A percentile compares a stretch with the other conserved stretches of the same genome.
phyloP scores from a whole-genome alignment of 2,888 invertebrate genomes.

The Drosophila borborema region DNA sequence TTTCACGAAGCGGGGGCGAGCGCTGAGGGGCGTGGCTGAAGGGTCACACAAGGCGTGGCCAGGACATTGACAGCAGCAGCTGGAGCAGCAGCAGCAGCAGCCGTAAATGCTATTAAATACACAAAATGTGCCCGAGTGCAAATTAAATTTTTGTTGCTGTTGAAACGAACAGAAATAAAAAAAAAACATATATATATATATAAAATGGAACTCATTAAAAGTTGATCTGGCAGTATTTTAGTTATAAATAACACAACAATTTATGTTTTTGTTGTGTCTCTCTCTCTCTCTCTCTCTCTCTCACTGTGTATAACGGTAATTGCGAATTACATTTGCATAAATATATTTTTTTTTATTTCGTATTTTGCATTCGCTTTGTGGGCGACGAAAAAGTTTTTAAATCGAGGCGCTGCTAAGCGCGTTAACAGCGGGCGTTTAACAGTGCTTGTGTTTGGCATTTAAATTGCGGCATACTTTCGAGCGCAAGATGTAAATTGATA shows the following conservation, averaged over 20 bases:
- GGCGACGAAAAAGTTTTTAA: conserved; percentile 9
- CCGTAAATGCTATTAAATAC: conserved; percentile 47
- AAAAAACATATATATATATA: background rate
- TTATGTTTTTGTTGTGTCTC: conserved; percentile 46
- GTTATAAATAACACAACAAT: conserved; percentile 61
- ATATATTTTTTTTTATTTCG: conserved; percentile 20
- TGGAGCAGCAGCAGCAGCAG: conserved; percentile 6
- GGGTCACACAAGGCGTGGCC: conserved; percentile 20
- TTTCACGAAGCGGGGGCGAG: conserved; percentile 15
- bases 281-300: background rate
- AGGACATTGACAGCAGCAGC: conserved; percentile 58
- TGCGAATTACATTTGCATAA: conserved; percentile 56
- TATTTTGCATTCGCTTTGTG: conserved; percentile 28
- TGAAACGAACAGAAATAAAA: conserved; percentile 22
- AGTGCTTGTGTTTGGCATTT: conserved; percentile 5
- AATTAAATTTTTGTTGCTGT: conserved; percentile 64
- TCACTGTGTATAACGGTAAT: conserved; percentile 35
- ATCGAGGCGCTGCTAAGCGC: conserved; percentile 28
- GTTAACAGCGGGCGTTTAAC: conserved; percentile 14
- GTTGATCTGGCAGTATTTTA: conserved; percentile 58
- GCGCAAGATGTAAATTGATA: conserved; percentile 15
- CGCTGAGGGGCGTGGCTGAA: background rate
- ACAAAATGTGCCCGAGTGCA: conserved; percentile 58
- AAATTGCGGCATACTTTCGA: conserved; percentile 38
- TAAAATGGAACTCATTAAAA: conserved; percentile 66